These are phyloP conservation scores for Eulemur mongoz DNA, from an alignment of 2,797 vertebrate genomes.

Conservation along the genomic window DNA sequence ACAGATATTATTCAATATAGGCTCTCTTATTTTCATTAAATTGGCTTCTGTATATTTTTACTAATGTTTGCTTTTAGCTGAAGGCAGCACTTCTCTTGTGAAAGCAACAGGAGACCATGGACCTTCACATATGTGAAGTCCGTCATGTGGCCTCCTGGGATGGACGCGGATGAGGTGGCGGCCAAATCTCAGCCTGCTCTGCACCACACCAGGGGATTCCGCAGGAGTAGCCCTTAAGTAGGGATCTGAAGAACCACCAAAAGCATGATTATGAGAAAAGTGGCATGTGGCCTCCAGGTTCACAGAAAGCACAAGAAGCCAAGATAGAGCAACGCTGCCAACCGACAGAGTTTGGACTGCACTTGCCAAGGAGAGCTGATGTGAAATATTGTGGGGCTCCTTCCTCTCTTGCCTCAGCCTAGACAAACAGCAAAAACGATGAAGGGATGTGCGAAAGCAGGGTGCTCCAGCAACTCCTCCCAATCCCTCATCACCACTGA, in stretches of 20 bases:
- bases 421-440: not conserved
- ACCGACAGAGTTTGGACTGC: not conserved
- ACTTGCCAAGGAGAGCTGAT: not conserved
- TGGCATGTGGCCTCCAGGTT: not conserved
- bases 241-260: not conserved
- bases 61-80: not conserved
- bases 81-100: not conserved
- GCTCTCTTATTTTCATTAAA: not conserved
- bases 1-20: not conserved
- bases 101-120: not conserved
- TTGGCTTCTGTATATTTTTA: not conserved
- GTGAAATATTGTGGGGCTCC: not conserved
- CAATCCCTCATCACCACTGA: fast-evolving
- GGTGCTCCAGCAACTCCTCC: fast-evolving
- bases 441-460: not conserved
- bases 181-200: not conserved
- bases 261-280: not conserved
- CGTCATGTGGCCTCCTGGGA: not conserved
- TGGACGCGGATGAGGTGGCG: not conserved
- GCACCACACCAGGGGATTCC: not conserved
- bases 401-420: not conserved
- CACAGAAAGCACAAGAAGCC: not conserved
- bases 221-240: not conserved
- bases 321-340: not conserved
- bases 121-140: not conserved